Percentiles rank a stretch among this genome's conserved stretches.
Evolutionary conservation across 2,888 invertebrate genomes (phyloP).

Genomic region (Scaptomyza cyrtandrae): DNA sequence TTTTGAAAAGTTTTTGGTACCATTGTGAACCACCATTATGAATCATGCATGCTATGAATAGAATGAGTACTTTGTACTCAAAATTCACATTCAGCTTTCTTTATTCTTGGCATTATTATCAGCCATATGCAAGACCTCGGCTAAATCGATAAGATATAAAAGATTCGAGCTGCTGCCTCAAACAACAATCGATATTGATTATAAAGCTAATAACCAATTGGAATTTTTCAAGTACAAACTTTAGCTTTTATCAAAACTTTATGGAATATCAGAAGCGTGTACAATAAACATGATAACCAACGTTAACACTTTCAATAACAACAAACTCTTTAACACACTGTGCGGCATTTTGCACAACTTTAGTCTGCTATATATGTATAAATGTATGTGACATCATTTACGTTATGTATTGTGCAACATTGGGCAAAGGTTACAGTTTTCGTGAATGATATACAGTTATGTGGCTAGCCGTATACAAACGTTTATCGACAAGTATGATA

Average conservation of each 20-base stretch:
- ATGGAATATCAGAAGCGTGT: neutral
- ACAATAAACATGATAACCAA: slow-evolving; percentile 11
- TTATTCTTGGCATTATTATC: neutral
- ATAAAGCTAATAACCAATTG: neutral
- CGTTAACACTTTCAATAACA: neutral
- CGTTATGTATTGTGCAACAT: slow-evolving; percentile 5
- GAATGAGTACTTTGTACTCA: neutral
- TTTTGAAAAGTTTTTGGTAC: neutral
- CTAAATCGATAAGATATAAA: neutral
- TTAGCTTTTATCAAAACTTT: neutral
- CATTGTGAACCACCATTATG: neutral
- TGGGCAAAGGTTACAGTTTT: slow-evolving; percentile 30
- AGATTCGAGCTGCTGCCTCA: neutral
- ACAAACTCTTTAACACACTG: neutral
- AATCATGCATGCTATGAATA: neutral
- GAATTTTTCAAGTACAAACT: neutral
- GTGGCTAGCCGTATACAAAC: neutral
- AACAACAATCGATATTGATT: neutral
- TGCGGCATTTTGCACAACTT: slow-evolving; percentile 9
- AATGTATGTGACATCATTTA: slow-evolving; percentile 10
- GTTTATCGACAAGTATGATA: neutral
- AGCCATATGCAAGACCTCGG: neutral
- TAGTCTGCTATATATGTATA: neutral
- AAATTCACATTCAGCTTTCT: neutral
- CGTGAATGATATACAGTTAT: slow-evolving; percentile 11